Conservation (phyloP, 2,888 invertebrate species). For the Xylota sylvarum region DNA sequence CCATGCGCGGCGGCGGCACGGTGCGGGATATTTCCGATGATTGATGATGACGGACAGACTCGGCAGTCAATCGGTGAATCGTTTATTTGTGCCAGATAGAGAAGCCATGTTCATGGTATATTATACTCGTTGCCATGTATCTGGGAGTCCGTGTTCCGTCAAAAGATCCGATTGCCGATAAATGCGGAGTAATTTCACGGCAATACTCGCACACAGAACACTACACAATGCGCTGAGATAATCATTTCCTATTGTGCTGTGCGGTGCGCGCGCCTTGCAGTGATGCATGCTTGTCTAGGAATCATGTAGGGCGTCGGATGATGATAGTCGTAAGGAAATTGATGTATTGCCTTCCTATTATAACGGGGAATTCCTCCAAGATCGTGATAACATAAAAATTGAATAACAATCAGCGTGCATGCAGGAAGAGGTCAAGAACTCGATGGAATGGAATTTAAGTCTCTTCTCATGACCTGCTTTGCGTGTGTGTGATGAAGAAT, state of each 20-base stretch:
- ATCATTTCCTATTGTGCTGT: conserved; percentile 63
- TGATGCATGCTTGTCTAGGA: conserved; percentile 63
- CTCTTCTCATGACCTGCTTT: conserved; percentile 46
- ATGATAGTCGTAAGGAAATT: conserved; percentile 59
- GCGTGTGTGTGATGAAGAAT: conserved; percentile 29
- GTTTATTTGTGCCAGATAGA: conserved; percentile 71
- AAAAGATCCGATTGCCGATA: conserved; percentile 73
- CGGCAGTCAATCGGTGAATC: conserved; percentile 55
- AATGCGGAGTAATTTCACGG: conserved; percentile 69
- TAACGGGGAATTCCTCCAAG: conserved; percentile 65
- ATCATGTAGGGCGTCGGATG: conserved; percentile 75
- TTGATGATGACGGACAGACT: conserved; percentile 73
- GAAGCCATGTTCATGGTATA: conserved; percentile 60
- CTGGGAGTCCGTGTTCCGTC: conserved; percentile 60
- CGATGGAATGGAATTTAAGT: conserved; percentile 23
- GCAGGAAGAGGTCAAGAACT: conserved; percentile 52
- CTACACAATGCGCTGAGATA: conserved; percentile 23
- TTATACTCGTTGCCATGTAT: conserved; percentile 55
- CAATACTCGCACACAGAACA: conserved; percentile 30
- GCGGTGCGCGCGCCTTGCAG: conserved; percentile 50
- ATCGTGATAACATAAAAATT: conserved; percentile 70
- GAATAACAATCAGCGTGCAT: conserved; percentile 59
- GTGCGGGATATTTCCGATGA: conserved; percentile 49
- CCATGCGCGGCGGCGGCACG: too few relatives aligned
- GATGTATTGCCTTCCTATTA: conserved; percentile 69